Evolutionary conservation across 1,140 invertebrate species (phyloP).

Genomic region (Brachionus plicatilis): DNA sequence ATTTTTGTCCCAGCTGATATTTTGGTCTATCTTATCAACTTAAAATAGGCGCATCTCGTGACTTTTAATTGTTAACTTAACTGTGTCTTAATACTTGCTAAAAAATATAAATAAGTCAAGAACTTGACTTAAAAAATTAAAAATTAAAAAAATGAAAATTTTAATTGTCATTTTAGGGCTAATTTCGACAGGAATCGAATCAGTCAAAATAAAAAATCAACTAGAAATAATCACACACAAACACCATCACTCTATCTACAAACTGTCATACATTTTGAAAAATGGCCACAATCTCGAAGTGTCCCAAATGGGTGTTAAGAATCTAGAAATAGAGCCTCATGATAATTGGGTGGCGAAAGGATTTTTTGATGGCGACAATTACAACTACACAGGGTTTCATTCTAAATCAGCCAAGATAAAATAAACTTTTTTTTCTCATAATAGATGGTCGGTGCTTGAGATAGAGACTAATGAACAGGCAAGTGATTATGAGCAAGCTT

Average conservation of each 20-base stretch:
- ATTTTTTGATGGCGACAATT: conserved; percentile 23
- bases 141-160: conserved; percentile 1
- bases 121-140: neutral
- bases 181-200: neutral
- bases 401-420: neutral
- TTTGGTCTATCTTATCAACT: neutral
- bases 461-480: conserved; percentile 46
- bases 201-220: neutral
- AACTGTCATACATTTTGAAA: neutral
- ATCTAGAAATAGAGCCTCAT: conserved; percentile 20
- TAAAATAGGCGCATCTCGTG: neutral
- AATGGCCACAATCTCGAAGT: neutral
- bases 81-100: neutral
- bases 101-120: neutral
- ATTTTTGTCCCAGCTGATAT: neutral
- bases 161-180: neutral
- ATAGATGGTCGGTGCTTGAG: conserved; percentile 52
- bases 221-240: neutral
- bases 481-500: conserved; percentile 67
- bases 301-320: conserved; percentile 10
- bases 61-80: neutral
- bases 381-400: conserved; percentile 20
- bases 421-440: neutral
- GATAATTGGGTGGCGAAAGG: conserved; percentile 16
- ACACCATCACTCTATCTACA: neutral